phyloP scores from a whole-genome alignment of 2,888 invertebrate species.

The Drosophila rubida region DNA sequence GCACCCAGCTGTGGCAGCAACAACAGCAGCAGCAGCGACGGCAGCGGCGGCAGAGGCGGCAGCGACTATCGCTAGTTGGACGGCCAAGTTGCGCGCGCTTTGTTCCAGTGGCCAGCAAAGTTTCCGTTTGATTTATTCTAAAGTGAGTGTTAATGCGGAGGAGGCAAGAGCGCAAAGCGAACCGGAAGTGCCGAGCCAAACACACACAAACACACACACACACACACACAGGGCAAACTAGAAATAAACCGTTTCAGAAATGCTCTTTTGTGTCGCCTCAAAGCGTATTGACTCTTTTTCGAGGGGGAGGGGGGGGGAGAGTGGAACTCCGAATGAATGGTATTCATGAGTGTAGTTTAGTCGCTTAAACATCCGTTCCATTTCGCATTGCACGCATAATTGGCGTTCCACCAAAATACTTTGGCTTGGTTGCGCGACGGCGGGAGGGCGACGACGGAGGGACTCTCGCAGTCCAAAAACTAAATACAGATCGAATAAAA shows the following conservation, averaged over 20 bases:
- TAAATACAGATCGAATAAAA: not conserved
- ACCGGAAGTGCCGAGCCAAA: constrained; percentile 75
- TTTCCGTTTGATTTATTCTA: constrained; percentile 82
- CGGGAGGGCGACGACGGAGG: not conserved
- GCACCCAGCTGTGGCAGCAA: constrained; percentile 43
- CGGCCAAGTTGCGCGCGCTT: constrained; percentile 20
- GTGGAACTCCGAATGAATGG: constrained; percentile 18
- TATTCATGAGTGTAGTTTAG: constrained; percentile 62
- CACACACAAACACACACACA: constrained; percentile 23
- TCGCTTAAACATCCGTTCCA: constrained; percentile 70
- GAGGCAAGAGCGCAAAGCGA: constrained; percentile 19
- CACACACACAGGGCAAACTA: not conserved
- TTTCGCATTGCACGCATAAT: constrained; percentile 80
- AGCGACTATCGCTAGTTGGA: constrained; percentile 9
- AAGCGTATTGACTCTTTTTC: constrained; percentile 60
- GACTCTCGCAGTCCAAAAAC: constrained; percentile 16
- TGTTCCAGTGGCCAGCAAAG: constrained; percentile 47
- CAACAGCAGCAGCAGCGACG: constrained; percentile 8
- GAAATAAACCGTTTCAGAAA: constrained; percentile 36
- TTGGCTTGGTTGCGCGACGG: constrained; percentile 47
- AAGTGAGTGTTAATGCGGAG: constrained; percentile 43
- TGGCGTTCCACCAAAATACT: constrained; percentile 66
- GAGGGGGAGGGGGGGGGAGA: constrained; percentile 14
- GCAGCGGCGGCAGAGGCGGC: constrained; percentile 1
- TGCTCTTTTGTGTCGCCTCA: constrained; percentile 63